These are phyloP conservation scores for Synanthedon myopaeformis DNA, from an alignment of 2,888 invertebrate species.

Conservation along the genomic window DNA sequence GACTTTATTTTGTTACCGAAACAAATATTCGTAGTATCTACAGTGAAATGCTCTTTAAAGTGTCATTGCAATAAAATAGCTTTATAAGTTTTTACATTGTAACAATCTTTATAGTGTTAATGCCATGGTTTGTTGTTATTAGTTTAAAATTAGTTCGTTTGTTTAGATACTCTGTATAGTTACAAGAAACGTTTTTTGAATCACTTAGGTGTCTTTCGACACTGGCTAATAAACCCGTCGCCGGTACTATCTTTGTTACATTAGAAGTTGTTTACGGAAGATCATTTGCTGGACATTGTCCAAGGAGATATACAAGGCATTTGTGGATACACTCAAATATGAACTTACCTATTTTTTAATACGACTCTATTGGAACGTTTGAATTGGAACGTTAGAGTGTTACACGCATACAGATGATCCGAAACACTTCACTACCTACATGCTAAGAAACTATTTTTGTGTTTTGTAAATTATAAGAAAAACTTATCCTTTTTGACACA, in stretches of 20 bases:
- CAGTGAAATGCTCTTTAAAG: slow-evolving; percentile 11
- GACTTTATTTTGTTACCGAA: slow-evolving; percentile 36
- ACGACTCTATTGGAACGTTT: slow-evolving; percentile 57
- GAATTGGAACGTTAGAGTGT: slow-evolving; percentile 44
- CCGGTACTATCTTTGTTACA: slow-evolving; percentile 43
- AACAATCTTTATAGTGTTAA: slow-evolving; percentile 17
- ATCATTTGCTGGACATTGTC: slow-evolving; percentile 57
- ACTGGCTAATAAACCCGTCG: slow-evolving; percentile 28
- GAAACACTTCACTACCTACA: slow-evolving; percentile 14
- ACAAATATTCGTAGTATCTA: slow-evolving; percentile 22
- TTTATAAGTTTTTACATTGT: slow-evolving; percentile 5
- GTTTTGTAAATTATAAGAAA: too few relatives aligned
- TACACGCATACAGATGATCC: slow-evolving; percentile 14
- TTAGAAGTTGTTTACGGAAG: slow-evolving; percentile 57
- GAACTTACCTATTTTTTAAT: slow-evolving; percentile 41
- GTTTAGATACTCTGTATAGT: slow-evolving; percentile 20
- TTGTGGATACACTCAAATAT: slow-evolving; percentile 39
- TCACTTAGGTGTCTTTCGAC: slow-evolving; percentile 23
- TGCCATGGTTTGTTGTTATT: slow-evolving; percentile 21
- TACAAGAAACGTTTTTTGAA: slow-evolving; percentile 15
- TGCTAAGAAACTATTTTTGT: too few relatives aligned
- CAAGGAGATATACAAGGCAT: slow-evolving; percentile 46
- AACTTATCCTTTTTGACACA: too few relatives aligned
- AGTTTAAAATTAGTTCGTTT: slow-evolving; percentile 27
- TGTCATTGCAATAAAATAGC: slow-evolving; percentile 8